Percentiles rank a stretch among this genome's conserved stretches.
Conservation (phyloP, 2,797 vertebrate genomes). For the Sebastolobus altivelis region DNA sequence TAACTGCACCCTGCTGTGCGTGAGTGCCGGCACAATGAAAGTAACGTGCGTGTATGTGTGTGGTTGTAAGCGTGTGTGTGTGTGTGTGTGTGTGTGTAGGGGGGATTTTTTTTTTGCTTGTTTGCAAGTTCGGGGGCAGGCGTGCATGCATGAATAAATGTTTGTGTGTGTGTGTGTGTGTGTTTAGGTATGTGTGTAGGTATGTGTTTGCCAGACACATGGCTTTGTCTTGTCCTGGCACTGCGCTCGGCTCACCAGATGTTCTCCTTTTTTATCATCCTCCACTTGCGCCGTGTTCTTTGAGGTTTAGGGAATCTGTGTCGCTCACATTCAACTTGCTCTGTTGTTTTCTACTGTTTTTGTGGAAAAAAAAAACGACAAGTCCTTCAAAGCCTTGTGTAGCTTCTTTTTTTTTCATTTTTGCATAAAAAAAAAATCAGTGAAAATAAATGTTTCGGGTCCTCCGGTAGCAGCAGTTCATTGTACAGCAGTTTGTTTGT, state of each 20-base stretch:
- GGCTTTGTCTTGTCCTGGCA: slow-evolving; percentile 88
- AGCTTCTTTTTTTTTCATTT: slow-evolving; percentile 23
- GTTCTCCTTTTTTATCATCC: slow-evolving; percentile 88
- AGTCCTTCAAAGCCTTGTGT: slow-evolving; percentile 45
- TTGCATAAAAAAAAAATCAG: neutral
- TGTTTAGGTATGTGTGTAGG: slow-evolving; percentile 69
- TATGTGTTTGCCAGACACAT: slow-evolving; percentile 82
- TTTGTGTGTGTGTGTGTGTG: slow-evolving; percentile 36
- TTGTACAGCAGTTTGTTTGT: neutral
- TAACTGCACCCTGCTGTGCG: slow-evolving; percentile 72
- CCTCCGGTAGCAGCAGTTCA: slow-evolving; percentile 14
- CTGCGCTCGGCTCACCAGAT: slow-evolving; percentile 85
- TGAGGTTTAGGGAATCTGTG: slow-evolving; percentile 77
- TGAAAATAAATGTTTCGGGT: slow-evolving; percentile 37
- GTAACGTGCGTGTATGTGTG: slow-evolving; percentile 44
- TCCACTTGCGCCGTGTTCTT: slow-evolving; percentile 81
- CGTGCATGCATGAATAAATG: slow-evolving; percentile 75
- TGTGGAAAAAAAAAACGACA: slow-evolving; percentile 37
- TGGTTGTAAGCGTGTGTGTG: slow-evolving; percentile 29
- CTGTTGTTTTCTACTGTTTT: slow-evolving; percentile 67
- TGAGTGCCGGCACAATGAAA: slow-evolving; percentile 61
- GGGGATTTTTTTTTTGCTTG: slow-evolving; percentile 54
- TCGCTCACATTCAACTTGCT: slow-evolving; percentile 67
- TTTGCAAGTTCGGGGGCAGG: slow-evolving; percentile 77
- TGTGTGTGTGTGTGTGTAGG: slow-evolving; percentile 26